phyloP scores from a whole-genome alignment of 2,888 invertebrate species.

The Athalia cordata region DNA sequence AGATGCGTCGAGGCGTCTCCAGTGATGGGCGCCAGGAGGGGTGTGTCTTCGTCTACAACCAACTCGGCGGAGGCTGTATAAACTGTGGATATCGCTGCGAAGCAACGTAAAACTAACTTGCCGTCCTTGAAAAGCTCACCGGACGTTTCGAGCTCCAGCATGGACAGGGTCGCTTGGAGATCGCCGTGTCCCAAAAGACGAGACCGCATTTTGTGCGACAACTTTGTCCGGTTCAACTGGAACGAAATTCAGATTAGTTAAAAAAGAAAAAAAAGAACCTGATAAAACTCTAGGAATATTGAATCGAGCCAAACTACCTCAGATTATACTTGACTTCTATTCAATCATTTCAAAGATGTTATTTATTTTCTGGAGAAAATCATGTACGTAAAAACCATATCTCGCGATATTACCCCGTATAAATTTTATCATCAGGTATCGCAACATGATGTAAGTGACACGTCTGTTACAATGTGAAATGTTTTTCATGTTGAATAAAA shows the following conservation, averaged over 20 bases:
- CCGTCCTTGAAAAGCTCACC: slow-evolving; percentile 65
- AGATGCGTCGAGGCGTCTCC: slow-evolving; percentile 68
- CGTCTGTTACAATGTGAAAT: too few species aligned
- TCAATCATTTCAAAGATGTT: too few species aligned
- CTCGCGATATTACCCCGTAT: too few species aligned
- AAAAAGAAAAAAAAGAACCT: not conserved
- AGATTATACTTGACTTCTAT: too few species aligned
- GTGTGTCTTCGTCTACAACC: slow-evolving; percentile 66
- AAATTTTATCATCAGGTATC: too few species aligned
- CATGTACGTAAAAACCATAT: too few species aligned
- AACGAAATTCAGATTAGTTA: not conserved
- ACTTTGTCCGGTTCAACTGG: slow-evolving; percentile 60
- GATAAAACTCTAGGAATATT: too few species aligned
- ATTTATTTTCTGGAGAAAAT: too few species aligned
- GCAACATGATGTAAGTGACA: too few species aligned
- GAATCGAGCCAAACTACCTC: too few species aligned
- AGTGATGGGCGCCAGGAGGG: slow-evolving; percentile 68
- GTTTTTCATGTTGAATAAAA: too few species aligned
- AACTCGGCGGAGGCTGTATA: slow-evolving; percentile 65
- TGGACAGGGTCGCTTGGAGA: slow-evolving; percentile 60
- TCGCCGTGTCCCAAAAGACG: slow-evolving; percentile 52
- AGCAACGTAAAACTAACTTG: slow-evolving; percentile 64
- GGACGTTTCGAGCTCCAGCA: slow-evolving; percentile 63
- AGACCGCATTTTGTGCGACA: slow-evolving; percentile 56
- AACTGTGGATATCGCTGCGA: slow-evolving; percentile 63